These are phyloP conservation scores for Rhinolophus sinicus DNA, from an alignment of 2,113 vertebrate genomes.

Conservation along the genomic window DNA sequence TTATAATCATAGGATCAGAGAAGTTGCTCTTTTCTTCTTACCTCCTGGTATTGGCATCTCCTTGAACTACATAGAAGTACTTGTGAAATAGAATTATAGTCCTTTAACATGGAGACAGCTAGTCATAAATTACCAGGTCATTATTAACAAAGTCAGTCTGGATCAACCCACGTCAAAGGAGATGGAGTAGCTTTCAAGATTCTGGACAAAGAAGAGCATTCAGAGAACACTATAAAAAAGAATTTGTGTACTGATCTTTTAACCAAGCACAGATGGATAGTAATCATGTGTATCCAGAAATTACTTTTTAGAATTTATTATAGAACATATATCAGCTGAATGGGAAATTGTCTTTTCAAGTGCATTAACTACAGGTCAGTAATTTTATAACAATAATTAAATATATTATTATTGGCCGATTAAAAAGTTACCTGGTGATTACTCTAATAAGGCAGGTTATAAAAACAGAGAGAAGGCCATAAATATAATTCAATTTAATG, in stretches of 20 bases:
- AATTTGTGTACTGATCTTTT: background rate
- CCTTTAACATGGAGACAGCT: background rate
- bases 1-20: background rate
- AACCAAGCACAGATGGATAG: background rate
- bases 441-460: conserved; percentile 1
- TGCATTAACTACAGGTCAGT: background rate
- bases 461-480: background rate
- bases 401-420: background rate
- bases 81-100: conserved; percentile 9
- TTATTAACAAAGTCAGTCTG: conserved; percentile 44
- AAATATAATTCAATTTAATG: background rate
- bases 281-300: background rate
- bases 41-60: background rate
- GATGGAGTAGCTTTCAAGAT: background rate
- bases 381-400: conserved; percentile 24
- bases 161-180: background rate
- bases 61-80: background rate
- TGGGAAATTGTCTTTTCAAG: background rate
- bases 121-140: conserved; percentile 38
- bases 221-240: background rate
- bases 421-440: background rate
- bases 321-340: background rate
- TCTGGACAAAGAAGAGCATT: background rate
- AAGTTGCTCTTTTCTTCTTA: background rate
- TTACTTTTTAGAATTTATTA: conserved; percentile 5